Evolutionary conservation across 2,113 vertebrate genomes (phyloP).

Genomic region (Oplegnathus fasciatus): DNA sequence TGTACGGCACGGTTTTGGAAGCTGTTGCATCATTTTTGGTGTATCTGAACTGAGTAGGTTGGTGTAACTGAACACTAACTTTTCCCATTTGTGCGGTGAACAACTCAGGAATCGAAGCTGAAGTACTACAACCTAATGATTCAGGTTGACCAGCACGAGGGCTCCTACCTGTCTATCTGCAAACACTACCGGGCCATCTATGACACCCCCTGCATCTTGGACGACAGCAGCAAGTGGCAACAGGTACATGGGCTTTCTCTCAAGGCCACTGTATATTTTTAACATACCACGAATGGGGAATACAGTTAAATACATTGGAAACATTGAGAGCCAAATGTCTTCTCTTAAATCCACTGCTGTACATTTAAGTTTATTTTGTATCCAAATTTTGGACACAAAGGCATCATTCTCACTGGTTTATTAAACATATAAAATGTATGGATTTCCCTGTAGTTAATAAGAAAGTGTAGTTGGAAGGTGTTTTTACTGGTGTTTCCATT

Average conservation of each 20-base stretch:
- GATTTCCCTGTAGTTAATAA: neutral
- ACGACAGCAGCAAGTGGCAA: constrained; percentile 97
- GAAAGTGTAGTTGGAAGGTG: neutral
- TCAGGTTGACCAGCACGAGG: constrained; percentile 97
- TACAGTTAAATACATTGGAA: neutral
- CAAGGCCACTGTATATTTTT: neutral
- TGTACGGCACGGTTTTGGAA: neutral
- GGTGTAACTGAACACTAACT: neutral
- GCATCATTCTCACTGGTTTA: neutral
- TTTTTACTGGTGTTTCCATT: neutral
- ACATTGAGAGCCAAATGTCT: neutral
- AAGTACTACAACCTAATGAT: constrained; percentile 99
- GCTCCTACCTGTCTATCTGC: constrained; percentile 97
- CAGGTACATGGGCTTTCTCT: constrained; percentile 85
- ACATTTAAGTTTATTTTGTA: neutral
- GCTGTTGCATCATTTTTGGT: neutral
- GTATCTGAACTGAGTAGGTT: neutral
- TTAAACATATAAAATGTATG: neutral
- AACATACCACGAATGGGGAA: neutral
- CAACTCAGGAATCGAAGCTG: constrained; percentile 91
- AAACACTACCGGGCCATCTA: constrained; percentile 99
- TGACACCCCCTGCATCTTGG: constrained; percentile 97
- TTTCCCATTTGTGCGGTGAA: constrained; percentile 47
- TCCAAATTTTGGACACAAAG: neutral
- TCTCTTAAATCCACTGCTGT: neutral